A percentile compares a stretch with the other conserved stretches of the same genome.
Evolutionary conservation across 2,888 invertebrate species (phyloP).

Genomic region (Anorthoa munda): DNA sequence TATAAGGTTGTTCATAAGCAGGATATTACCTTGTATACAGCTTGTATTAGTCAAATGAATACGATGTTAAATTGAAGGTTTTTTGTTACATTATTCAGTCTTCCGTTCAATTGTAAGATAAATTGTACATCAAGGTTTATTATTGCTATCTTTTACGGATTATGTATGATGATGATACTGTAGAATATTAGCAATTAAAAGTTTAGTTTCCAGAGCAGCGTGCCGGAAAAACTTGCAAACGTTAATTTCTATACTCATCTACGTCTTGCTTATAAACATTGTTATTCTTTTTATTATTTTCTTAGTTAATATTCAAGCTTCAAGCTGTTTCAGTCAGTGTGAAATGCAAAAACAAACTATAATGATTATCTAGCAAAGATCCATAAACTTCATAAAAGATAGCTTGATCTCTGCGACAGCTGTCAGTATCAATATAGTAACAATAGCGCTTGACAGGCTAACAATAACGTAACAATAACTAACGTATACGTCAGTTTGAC

Average conservation of each 20-base stretch:
- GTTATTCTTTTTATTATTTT: conserved; percentile 13
- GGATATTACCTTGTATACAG: conserved; percentile 51
- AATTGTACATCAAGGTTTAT: conserved; percentile 24
- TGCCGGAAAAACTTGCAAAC: not conserved
- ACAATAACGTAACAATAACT: too few relatives aligned
- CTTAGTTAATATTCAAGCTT: conserved; percentile 4
- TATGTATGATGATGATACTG: not conserved
- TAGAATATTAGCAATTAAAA: not conserved
- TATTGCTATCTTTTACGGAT: not conserved
- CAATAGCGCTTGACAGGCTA: too few relatives aligned
- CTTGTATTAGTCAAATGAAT: conserved; percentile 27
- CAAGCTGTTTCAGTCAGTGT: conserved; percentile 1
- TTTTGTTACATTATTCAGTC: conserved; percentile 28
- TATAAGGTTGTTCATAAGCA: conserved; percentile 31
- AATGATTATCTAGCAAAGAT: not conserved
- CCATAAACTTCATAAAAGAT: too few relatives aligned
- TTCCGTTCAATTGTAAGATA: conserved; percentile 30
- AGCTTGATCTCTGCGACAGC: too few relatives aligned
- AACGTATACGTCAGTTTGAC: too few relatives aligned
- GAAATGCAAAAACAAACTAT: not conserved
- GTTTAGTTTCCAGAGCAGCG: not conserved
- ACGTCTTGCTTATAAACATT: conserved; percentile 3
- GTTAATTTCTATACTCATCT: too few relatives aligned
- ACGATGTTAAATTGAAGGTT: conserved; percentile 34
- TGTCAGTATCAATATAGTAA: too few relatives aligned